Evolutionary conservation across 2,888 invertebrate genomes (phyloP), one percentile per base, ranked within the genome.

Genomic region (Dolomedes plantarius): DNA sequence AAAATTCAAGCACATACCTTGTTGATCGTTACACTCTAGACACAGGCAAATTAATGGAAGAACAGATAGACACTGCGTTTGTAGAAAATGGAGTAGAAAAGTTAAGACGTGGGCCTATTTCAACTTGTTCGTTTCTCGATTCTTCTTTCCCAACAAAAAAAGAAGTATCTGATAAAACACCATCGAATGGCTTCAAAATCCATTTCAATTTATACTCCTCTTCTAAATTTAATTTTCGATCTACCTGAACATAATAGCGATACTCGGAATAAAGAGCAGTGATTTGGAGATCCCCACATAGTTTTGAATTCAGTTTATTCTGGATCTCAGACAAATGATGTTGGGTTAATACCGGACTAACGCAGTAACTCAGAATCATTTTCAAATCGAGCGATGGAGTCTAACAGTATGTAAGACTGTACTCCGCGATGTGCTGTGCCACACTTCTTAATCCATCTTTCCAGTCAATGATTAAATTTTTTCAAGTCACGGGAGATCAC

Each of bases 31-130:
- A 99, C 75, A 99, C 92, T 76, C 98, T 94, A 2, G 92, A 93
- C 3, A 99, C 93, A 56, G 92, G 92, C 39, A 98, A 92, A 1
- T 96, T 96, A 65, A 97, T 94, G 89, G 96, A 95, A 88, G 94
- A 94, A 91, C 97, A 98, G 89, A 98, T 98, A 75, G 98, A 97
- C 0, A 98, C 96, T 32, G 97, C 97, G 92, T 99, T 99, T 89
- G 97, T 98, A 0, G 98, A 98, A 91, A 96, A 96, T 0, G 99
- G 95, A 50, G 98, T 98, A 19, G 97, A 97, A 91, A 98, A 98
- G 92, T 97, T 97, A 89, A 97, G 95, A 89, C 97, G 95, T 91
- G 89, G 89, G 41, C 88, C 88, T 71, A 88, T 69, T 72, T 86
- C 85, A 1, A 74, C 1, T n/a, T 41, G 19, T 23, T 32, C 62